These are phyloP conservation scores for Tipula unca DNA, from an alignment of 2,888 invertebrate species.

Conservation along the genomic window DNA sequence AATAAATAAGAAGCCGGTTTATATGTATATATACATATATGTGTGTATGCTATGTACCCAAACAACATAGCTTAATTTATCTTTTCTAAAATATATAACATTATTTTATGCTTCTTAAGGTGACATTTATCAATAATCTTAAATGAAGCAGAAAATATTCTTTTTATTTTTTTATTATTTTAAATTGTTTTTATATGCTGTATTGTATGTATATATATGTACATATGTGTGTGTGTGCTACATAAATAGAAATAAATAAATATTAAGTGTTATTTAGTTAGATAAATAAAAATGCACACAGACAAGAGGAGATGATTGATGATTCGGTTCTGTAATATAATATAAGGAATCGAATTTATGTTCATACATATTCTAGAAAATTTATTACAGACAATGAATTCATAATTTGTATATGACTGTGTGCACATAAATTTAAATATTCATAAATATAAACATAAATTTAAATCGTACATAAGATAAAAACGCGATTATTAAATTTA, in stretches of 20 bases:
- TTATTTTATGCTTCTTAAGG: not conserved
- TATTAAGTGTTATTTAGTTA: not conserved
- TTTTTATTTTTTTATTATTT: not conserved
- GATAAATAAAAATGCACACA: not conserved
- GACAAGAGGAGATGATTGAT: not conserved
- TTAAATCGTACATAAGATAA: not conserved
- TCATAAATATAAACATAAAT: not conserved
- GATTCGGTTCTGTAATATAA: not conserved
- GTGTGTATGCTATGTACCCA: too few relatives aligned
- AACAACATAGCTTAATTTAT: not conserved
- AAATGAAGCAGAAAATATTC: not conserved
- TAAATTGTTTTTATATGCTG: not conserved
- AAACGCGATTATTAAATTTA: not conserved
- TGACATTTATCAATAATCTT: slow-evolving; percentile 14
- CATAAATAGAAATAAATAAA: not conserved
- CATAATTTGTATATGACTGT: not conserved
- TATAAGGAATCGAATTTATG: not conserved
- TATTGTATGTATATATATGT: not conserved
- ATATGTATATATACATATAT: too few relatives aligned
- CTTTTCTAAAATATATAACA: not conserved
- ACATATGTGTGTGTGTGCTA: too few relatives aligned
- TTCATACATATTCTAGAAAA: not conserved
- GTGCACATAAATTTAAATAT: not conserved
- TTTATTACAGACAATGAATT: not conserved
- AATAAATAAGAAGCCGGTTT: not conserved